Base-by-base conservation (phyloP, 2,113 vertebrate species). In the Dryoscopus gambensis region DNA sequence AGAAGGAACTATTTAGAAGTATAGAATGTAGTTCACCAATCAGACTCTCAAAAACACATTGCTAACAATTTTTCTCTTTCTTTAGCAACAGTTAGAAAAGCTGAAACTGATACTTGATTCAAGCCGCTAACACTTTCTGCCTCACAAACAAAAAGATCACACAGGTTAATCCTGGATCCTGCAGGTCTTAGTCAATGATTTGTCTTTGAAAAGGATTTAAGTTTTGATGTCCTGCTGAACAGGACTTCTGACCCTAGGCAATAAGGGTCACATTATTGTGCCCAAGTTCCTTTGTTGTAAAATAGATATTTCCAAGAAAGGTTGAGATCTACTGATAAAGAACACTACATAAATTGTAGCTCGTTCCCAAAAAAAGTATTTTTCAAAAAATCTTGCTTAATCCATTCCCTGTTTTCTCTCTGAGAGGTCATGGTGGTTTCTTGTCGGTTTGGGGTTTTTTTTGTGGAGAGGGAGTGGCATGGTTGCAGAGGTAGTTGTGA, bases 131-230 rank as follows among this genome's bases (percentile, higher is more conserved):
- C 22, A n/a, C 13, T 11, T 81, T 47, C 37, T 27, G 63, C 6
- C 15, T 22, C 35, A 80, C 59, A 88, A 88, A 69, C 31, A 88
- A 62, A 86, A n/a, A 80, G n/a, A 92, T 65, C 30, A 50, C 21
- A 40, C 28, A 78, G 56, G 80, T 82, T 84, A 93, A 95, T 86
- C 73, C 56, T 75, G 73, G 24, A 67, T 93, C 84, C 47, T 84
- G 17, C 13, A 91, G 56, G 30, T 87, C 21, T 60, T 84, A 75
- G 62, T 79, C 69, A 84, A 87, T 20, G 69, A 91, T 28, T n/a
- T 87, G 17, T 59, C 49, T 84, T 71, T 17, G 5, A 79, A 69
- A 75, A 77, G 13, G 22, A 89, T 87, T 93, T 89, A 75, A 87
- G 22, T 57, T 78, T 74, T 1, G 1, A 68, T 89, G 76, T 82